Conservation (phyloP, 1,140 invertebrate genomes). For the Tachypleus tridentatus region DNA sequence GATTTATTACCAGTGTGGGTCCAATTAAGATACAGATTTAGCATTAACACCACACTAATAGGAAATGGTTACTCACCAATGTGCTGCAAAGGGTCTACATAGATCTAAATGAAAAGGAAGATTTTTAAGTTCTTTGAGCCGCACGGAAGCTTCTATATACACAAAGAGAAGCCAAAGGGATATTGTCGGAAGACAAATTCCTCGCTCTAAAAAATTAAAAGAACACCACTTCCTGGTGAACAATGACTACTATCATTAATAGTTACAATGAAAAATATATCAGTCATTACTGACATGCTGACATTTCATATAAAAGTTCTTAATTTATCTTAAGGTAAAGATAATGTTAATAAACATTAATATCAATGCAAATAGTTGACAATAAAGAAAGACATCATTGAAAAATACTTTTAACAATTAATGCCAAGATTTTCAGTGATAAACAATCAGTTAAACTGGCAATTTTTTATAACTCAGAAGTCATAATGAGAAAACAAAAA, state of each 20-base stretch:
- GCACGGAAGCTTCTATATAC: constrained; percentile 83
- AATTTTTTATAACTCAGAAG: too few species aligned
- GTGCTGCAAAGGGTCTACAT: constrained; percentile 94
- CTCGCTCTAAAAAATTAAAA: constrained; percentile 54
- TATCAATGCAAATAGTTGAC: too few species aligned
- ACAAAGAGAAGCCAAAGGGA: constrained; percentile 90
- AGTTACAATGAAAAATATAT: background rate
- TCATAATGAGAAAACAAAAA: too few species aligned
- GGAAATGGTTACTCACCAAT: constrained; percentile 61
- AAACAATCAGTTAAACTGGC: too few species aligned
- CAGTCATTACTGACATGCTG: too few species aligned
- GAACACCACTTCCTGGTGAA: background rate
- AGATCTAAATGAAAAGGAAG: constrained; percentile 83
- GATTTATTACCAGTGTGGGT: too few species aligned
- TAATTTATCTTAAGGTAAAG: too few species aligned
- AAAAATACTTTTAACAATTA: too few species aligned
- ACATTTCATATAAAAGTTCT: too few species aligned
- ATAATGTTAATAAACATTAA: too few species aligned
- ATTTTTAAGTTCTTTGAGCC: constrained; percentile 72
- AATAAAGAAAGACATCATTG: too few species aligned
- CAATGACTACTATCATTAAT: background rate
- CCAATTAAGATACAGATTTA: background rate
- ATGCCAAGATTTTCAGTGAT: too few species aligned
- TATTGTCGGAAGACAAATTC: constrained; percentile 86
- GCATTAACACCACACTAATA: background rate